phyloP scores from a whole-genome alignment of 2,797 vertebrate species.

The Gallinago solitaria region DNA sequence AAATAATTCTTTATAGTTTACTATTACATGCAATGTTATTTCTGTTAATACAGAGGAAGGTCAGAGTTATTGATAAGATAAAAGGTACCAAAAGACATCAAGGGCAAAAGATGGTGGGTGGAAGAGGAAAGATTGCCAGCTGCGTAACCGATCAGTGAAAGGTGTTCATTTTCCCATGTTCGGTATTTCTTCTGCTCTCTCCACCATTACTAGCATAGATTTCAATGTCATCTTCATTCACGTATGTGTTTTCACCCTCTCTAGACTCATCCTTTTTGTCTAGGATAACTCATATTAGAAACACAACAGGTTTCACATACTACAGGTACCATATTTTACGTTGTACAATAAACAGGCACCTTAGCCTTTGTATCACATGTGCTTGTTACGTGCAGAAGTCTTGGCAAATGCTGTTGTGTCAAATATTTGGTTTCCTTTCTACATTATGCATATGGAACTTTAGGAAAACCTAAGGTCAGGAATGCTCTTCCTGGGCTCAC shows the following conservation, averaged over 20 bases:
- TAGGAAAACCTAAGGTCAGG: neutral
- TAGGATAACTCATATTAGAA: neutral
- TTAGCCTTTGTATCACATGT: accelerated
- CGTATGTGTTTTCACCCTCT: neutral
- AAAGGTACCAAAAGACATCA: neutral
- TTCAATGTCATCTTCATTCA: neutral
- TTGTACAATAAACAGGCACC: neutral
- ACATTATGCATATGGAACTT: neutral
- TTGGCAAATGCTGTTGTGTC: neutral
- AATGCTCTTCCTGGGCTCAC: constrained; percentile 72
- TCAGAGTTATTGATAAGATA: neutral
- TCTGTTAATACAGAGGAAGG: neutral
- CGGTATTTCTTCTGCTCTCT: neutral
- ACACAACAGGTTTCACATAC: neutral
- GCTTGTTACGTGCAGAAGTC: neutral
- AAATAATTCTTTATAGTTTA: neutral
- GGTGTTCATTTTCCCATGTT: neutral
- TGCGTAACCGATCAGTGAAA: neutral
- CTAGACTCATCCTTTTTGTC: neutral
- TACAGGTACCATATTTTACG: accelerated
- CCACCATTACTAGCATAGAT: neutral
- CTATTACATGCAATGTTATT: neutral
- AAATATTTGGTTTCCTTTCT: neutral
- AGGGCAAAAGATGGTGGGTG: neutral
- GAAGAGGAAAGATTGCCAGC: neutral